These are phyloP conservation scores for Propithecus deckenii DNA, from an alignment of 2,797 vertebrate species.

Conservation along the genomic window DNA sequence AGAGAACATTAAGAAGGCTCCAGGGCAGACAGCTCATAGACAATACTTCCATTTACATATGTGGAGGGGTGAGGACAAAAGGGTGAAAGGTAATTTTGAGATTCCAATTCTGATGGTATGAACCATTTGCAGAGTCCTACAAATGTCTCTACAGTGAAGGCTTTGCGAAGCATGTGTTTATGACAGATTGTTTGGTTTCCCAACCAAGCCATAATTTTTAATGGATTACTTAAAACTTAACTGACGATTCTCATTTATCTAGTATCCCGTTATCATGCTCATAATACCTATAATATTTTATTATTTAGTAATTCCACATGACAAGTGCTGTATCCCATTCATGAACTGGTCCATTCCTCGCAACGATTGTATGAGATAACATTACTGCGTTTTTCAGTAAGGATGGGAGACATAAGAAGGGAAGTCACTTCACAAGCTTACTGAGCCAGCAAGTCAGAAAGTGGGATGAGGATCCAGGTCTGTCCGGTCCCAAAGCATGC, in stretches of 20 bases:
- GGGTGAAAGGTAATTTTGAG: not conserved
- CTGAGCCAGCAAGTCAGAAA: not conserved
- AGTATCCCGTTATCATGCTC: not conserved
- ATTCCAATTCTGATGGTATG: not conserved
- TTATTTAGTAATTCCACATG: not conserved
- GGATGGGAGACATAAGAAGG: not conserved
- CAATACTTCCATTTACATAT: not conserved
- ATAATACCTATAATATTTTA: not conserved
- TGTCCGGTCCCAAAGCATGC: not conserved
- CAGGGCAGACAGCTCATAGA: not conserved
- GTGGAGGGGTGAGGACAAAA: not conserved
- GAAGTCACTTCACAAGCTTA: not conserved
- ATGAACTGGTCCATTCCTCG: not conserved
- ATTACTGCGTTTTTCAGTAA: not conserved
- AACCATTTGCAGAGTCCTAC: not conserved
- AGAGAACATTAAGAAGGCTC: not conserved
- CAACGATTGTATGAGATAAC: not conserved
- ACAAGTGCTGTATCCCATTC: not conserved
- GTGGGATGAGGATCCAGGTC: not conserved
- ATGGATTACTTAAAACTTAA: not conserved
- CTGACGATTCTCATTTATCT: not conserved
- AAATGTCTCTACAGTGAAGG: not conserved
- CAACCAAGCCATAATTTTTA: not conserved
- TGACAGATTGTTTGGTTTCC: not conserved
- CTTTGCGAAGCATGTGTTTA: not conserved